Evolutionary conservation across 2,113 vertebrate species (phyloP).

Genomic region (Leucosticte australis): DNA sequence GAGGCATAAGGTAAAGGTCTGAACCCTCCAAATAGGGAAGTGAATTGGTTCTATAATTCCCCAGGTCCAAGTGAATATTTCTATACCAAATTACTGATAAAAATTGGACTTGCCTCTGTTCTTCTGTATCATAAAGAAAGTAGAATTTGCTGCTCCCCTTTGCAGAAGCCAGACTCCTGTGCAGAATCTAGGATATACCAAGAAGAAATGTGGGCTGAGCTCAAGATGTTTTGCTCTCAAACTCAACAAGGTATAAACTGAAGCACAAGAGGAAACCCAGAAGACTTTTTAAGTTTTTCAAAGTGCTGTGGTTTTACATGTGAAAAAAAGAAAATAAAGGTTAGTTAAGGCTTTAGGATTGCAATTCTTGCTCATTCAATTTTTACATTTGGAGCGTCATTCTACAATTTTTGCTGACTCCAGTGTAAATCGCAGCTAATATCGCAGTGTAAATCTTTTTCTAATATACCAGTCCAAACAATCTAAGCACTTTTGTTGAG

Average conservation of each 20-base stretch:
- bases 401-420: neutral
- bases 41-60: neutral
- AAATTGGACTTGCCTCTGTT: neutral
- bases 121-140: neutral
- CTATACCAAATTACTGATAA: neutral
- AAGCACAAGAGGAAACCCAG: neutral
- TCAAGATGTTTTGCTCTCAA: neutral
- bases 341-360: neutral
- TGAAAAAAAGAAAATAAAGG: neutral
- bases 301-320: neutral
- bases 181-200: neutral
- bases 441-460: no score
- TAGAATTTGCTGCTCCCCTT: neutral
- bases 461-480: neutral
- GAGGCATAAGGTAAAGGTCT: neutral
- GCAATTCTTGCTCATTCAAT: neutral
- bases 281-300: neutral
- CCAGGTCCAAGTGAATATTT: neutral
- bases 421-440: neutral
- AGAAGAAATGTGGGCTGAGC: neutral
- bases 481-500: neutral
- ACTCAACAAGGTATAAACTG: neutral
- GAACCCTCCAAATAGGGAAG: neutral
- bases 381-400: neutral
- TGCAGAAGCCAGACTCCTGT: neutral